Evolutionary conservation across 2,113 vertebrate genomes (phyloP), one percentile per base, ranked within the genome.

Genomic region (Ranitomeya imitator): DNA sequence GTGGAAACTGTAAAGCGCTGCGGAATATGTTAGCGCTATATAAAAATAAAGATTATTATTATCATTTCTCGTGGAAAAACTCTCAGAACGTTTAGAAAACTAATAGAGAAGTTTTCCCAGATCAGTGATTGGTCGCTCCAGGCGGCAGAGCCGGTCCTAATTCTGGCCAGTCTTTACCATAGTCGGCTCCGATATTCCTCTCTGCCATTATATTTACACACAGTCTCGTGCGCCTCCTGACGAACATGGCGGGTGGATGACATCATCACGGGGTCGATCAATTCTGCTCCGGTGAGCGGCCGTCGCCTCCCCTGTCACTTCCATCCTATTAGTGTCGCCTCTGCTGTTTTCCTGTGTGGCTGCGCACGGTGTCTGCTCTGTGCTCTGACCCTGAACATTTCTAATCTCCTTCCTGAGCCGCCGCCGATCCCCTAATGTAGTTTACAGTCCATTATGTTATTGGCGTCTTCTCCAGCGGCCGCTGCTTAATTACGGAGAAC

Each of bases 401-500:
- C 67, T 85, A 69, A 71, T 85, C 83, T 85, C 65, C 51, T 6
- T 15, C 23, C 14, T 73, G 51, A 6, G 60, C 51, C 23, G 67
- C 83, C 51, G 57, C 51, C 55, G 67, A n/a, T 73, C 15, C 67
- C 45, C 19, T 85, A 85, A 85, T 85, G 67, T 18, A 11, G 67
- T 85, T 85, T 85, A 6, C 8, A 55, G 52, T 85, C 83, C 83
- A 85, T 85, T 85, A 85, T 45, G 54, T 85, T 85, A 85, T 85
- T 85, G 73, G 52, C 63, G 7, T 19, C 83, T 15, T 18, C 2
- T n/a, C 9, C 61, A 18, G 45, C 18, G 13, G 19, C 79, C 45
- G 26, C 6, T 69, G 12, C 13, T 55, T 26, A 69, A 84, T 84
- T 71, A 55, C 37, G 26, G 55, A 26, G 55, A 83, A 37, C 57